Base-by-base conservation (phyloP, 2,113 vertebrate genomes). In the Platichthys flesus region DNA sequence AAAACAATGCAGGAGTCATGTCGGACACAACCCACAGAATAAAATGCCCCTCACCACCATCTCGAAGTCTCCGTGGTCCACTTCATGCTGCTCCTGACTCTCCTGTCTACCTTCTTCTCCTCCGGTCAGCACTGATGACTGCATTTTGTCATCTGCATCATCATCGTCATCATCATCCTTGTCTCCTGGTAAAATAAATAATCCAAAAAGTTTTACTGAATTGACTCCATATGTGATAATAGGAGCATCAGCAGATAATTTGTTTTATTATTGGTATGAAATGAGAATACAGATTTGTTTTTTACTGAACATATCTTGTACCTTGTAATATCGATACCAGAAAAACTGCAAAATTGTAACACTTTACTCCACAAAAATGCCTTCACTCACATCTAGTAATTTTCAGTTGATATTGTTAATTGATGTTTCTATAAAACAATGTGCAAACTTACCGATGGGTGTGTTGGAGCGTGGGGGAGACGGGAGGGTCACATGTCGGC, bases 401-500 rank as follows among this genome's bases (percentile, higher is more conserved):
- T n/a, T n/a, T 10, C 18, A 52, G 51, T 1, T 52, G 21, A 7
- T 52, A 52, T 5, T 52, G 8, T 52, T 2, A 18, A n/a, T n/a
- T 52, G 20, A 52, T 8, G 8, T 20, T 57, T 14, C 13, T 24
- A 37, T 42, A 49, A 57, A 64, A 18, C 8, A 13, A 42, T 61
- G 21, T 26, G 2, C n/a, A 66, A 71, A 60, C 90, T 24, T 95
- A 99, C 98, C 97, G 94, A 98, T 98, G 4, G 98, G 98, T 7
- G 98, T 99, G 92, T 99, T 99, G 92, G 98, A 98, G 74, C 97
- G 97, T 67, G 98, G 98, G 1, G 98, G 98, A 5, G 98, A 99
- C 0, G 98, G 98, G 86, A 99, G 89, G 0, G 98, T 99, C 80
- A 99, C 97, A 0, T 99, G 98, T 42, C 98, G 94, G 24, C 97